Conservation (phyloP, 1,140 invertebrate species). For the Ostrea denselamellosa region DNA sequence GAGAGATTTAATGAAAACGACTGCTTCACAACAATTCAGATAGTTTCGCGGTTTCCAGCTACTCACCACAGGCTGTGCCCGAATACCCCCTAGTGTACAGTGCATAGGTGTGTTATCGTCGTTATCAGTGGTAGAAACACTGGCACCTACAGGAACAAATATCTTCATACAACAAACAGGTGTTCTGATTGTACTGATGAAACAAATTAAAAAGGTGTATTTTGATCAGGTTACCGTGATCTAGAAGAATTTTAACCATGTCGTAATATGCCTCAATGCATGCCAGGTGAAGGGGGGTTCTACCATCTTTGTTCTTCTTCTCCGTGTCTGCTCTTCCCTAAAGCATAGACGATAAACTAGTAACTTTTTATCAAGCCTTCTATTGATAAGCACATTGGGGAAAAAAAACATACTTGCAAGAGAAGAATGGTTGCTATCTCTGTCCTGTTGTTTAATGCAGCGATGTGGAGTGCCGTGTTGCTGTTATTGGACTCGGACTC, state of each 20-base stretch:
- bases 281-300: not conserved
- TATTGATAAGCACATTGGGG: too few species aligned
- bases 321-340: not conserved
- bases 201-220: not conserved
- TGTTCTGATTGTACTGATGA: not conserved
- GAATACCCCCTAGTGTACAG: not conserved
- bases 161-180: not conserved
- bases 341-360: too few species aligned
- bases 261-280: slow-evolving; percentile 12
- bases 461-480: slow-evolving; percentile 9
- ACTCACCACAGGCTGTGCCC: not conserved
- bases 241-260: slow-evolving; percentile 27
- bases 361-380: too few species aligned
- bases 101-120: slow-evolving; percentile 4
- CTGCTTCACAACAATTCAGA: too few species aligned
- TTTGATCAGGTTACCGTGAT: not conserved
- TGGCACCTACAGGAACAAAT: not conserved
- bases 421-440: slow-evolving; percentile 28
- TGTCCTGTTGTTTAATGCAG: not conserved
- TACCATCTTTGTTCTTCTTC: not conserved
- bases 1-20: too few species aligned
- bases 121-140: not conserved
- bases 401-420: not conserved
- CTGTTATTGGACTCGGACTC: not conserved
- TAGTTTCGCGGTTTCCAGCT: not conserved